Evolutionary conservation across 2,113 vertebrate species (phyloP), one percentile per base, ranked within the genome.

Genomic region (Uria lomvia): DNA sequence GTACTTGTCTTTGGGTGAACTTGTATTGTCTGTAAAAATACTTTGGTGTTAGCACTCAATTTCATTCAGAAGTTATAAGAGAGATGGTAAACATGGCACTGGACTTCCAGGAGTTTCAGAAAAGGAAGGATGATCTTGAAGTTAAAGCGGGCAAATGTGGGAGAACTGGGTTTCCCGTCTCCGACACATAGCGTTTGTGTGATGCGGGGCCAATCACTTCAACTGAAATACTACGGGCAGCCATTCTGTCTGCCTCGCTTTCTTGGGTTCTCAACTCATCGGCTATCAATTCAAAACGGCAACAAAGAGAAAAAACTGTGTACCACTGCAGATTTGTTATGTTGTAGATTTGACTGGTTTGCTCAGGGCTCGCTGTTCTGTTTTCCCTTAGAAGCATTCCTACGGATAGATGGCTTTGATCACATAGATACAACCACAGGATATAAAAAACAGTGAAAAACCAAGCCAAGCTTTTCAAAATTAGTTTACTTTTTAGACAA

Each of bases 101-200:
- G 52, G 62, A 62, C 32, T 79, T 60, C 12, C 19, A 65, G n/a
- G n/a, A 59, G 12, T 56, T 82, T 76, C 32, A 68, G 78, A 53
- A 91, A 66, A 60, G 11, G 11, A 88, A 58, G 26, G 50, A 32
- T 38, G 8, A 70, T 47, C 77, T 32, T 73, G 21, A 86, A 88
- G 49, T 36, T 62, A 70, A 56, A 75, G 47, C 49, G 76, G 60
- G 15, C 15, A 73, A 79, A 58, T 8, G 23, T 34, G 68, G 23
- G 30, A 90, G 32, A 86, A n/a, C 18, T 13, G 59, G 30, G 62
- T 76, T 73, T 70, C 13, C 22, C 13, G 27, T 20, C 45, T 56
- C 32, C 73, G 67, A 26, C 36, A n/a, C 0, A 0, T 30, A 86
- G 49, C 0, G 0, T 63, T 88, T 47, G 14, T 0, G 0, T 77